These are phyloP conservation scores for Aegotheles bennettii DNA, from an alignment of 2,113 vertebrate species.

Conservation along the genomic window DNA sequence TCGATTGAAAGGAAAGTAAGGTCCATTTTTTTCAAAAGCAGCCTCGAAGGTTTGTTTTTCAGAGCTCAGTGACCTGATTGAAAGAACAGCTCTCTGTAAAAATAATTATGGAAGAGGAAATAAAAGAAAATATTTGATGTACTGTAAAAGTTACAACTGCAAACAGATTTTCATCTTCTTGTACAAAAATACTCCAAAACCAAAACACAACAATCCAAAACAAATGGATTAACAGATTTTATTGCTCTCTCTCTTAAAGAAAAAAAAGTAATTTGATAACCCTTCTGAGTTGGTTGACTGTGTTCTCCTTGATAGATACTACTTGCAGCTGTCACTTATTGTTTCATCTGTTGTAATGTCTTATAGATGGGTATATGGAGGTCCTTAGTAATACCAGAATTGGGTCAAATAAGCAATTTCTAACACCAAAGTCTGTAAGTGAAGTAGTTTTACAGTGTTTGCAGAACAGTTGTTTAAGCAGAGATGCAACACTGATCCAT, in stretches of 20 bases:
- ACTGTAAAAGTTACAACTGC: slow-evolving; percentile 29
- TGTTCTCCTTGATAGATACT: not conserved
- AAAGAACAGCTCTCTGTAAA: slow-evolving; percentile 61
- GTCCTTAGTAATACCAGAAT: not conserved
- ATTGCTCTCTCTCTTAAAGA: not conserved
- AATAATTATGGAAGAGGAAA: slow-evolving; percentile 38
- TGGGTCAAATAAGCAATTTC: not conserved
- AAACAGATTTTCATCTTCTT: slow-evolving; percentile 22
- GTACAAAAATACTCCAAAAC: not conserved
- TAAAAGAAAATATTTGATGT: not conserved
- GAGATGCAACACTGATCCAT: fast-evolving
- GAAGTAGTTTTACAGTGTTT: not conserved
- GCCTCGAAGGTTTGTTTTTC: slow-evolving; percentile 50
- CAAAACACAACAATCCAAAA: not conserved
- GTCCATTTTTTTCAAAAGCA: slow-evolving; percentile 50
- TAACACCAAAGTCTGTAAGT: not conserved
- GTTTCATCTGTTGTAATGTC: not conserved
- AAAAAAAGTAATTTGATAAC: not conserved
- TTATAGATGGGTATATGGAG: not conserved
- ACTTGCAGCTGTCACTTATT: not conserved
- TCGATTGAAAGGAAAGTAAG: slow-evolving; percentile 3
- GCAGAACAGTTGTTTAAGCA: not conserved
- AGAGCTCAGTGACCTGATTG: slow-evolving; percentile 50
- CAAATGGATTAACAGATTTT: not conserved
- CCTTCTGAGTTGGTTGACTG: not conserved